phyloP scores from a whole-genome alignment of 1,140 invertebrate species.

The Lethocerus indicus region DNA sequence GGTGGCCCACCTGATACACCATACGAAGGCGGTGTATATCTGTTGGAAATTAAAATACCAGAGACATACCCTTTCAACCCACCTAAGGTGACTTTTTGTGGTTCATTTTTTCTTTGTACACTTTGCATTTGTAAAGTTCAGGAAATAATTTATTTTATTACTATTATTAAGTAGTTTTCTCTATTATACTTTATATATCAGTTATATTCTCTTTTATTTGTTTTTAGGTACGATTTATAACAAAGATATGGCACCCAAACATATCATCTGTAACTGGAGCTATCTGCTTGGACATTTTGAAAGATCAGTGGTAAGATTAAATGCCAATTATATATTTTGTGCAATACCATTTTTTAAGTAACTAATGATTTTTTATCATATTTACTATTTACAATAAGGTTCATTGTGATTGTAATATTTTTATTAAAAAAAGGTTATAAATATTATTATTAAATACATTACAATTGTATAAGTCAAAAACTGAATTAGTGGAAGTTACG shows the following conservation, averaged over 20 bases:
- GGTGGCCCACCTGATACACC: constrained; percentile 89
- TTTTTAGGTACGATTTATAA: constrained; percentile 70
- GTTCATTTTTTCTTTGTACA: background rate
- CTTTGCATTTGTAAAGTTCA: background rate
- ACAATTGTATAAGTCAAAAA: too few relatives aligned
- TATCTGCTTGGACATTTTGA: constrained; percentile 97
- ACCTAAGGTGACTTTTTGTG: constrained; percentile 58
- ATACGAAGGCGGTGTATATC: constrained; percentile 87
- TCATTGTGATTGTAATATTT: too few relatives aligned
- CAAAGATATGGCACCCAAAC: constrained; percentile 99
- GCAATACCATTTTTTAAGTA: background rate
- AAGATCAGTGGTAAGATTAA: constrained; percentile 99
- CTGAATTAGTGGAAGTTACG: too few relatives aligned
- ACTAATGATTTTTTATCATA: background rate
- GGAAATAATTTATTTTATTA: background rate
- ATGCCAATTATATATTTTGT: background rate
- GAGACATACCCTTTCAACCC: constrained; percentile 99
- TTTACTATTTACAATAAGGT: too few relatives aligned
- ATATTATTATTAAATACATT: too few relatives aligned
- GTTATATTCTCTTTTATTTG: background rate
- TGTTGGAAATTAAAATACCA: constrained; percentile 93
- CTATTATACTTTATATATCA: background rate
- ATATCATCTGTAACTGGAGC: constrained; percentile 97
- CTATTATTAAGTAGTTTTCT: background rate
- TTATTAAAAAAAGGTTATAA: background rate